Evolutionary conservation across 2,888 invertebrate species (phyloP), one percentile per base, ranked within the genome.

Genomic region (Phengaris alcon): DNA sequence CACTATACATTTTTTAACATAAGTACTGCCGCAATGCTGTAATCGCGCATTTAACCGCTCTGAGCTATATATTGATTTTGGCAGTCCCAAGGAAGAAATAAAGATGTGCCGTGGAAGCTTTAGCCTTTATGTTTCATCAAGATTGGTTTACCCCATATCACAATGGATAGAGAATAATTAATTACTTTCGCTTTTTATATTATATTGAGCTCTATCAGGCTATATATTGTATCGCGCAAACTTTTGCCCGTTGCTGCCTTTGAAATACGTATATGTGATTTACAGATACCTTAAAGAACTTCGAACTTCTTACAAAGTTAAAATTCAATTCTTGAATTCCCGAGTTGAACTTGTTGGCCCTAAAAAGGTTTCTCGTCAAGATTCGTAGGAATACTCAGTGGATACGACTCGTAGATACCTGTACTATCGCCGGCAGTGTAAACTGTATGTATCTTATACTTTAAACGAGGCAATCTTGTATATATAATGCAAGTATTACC

Each of bases 41-140:
- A 22, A 9, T 22, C 59, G 22, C 59, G 9, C 59, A 59, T 15
- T 59, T 22, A 59, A 22, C 59, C 59, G 15, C 59, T 59, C 15
- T n/a, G 10, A 59, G 59, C 8, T 15, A 59, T 59, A 59, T 59
- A 59, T 59, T 22, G 59, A 59, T 59, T 59, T 59, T 59, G 22
- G 22, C 59, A 59, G 15, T 59, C 22, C 59, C 10, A 9, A 59
- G 59, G 59, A 59, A 59, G 59, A 59, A 22, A 57, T 57, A 57
- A 22, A 59, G 59, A 59, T 59, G 22, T 59, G 15, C 15, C 22
- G 15, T 59, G 59, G 22, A 59, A 22, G 22, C 59, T 59, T 22
- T 22, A 57, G 7, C 55, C 55, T n/a, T 15, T 8, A 15, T 59
- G 15, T 59, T 59, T 59, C 59, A 59, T 59, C 59, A 15, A 15